Conservation (phyloP, 1,140 invertebrate genomes). For the Sweltsa coloradensis region DNA sequence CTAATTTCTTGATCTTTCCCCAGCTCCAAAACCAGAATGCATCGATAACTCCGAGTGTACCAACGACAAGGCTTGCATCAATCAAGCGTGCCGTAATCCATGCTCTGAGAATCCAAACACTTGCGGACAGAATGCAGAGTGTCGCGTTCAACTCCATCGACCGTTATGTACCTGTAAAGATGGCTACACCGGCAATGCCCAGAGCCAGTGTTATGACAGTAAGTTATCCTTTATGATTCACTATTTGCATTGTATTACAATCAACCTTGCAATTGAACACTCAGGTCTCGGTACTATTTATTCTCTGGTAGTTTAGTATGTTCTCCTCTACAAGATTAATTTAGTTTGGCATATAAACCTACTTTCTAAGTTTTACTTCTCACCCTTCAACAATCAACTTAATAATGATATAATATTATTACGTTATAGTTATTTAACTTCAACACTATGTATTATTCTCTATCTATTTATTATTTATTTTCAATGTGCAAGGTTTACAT, state of each 20-base stretch:
- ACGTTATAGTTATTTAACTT: too few species aligned
- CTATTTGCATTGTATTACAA: background rate
- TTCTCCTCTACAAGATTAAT: too few species aligned
- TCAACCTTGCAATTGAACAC: too few species aligned
- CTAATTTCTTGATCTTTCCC: conserved; percentile 18
- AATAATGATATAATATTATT: too few species aligned
- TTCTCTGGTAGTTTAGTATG: too few species aligned
- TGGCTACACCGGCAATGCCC: conserved; percentile 73
- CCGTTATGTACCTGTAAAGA: conserved; percentile 73
- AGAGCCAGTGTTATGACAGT: conserved; percentile 63
- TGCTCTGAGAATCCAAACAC: conserved; percentile 46
- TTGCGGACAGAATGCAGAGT: conserved; percentile 71
- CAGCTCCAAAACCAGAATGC: conserved; percentile 61
- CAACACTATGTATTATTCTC: too few species aligned
- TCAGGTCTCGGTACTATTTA: too few species aligned
- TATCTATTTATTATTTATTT: too few species aligned
- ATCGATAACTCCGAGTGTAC: conserved; percentile 65
- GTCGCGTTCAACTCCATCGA: conserved; percentile 65
- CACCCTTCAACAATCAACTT: too few species aligned
- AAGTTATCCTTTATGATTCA: conserved; percentile 26
- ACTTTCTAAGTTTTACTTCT: too few species aligned
- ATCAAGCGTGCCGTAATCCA: conserved; percentile 63
- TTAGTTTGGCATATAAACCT: too few species aligned
- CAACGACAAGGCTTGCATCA: conserved; percentile 71
- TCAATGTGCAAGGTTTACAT: too few species aligned